A percentile compares a stretch with the other conserved stretches of the same genome.
These are phyloP conservation scores for Galbula dea DNA, from an alignment of 2,113 vertebrate genomes.

Conservation along the genomic window DNA sequence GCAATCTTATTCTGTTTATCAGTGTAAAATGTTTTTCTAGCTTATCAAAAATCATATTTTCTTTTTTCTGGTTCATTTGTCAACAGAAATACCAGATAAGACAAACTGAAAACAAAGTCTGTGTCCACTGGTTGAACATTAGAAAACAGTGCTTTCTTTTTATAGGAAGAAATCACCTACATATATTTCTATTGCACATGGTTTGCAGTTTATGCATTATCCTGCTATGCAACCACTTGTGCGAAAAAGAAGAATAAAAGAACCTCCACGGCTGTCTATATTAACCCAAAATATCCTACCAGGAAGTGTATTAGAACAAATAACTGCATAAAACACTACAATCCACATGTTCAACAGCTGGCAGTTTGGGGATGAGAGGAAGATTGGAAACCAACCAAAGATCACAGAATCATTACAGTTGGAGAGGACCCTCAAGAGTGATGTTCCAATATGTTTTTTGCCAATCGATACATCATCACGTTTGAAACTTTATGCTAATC, in stretches of 20 bases:
- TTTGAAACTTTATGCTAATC: constrained; percentile 13
- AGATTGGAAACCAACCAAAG: background rate
- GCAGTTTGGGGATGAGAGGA: background rate
- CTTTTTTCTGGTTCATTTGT: constrained; percentile 14
- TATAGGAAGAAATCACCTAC: background rate
- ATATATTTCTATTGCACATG: background rate
- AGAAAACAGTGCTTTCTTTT: background rate
- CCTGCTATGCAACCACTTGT: background rate
- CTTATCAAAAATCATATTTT: constrained; percentile 29
- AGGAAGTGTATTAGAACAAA: background rate
- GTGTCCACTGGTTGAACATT: background rate
- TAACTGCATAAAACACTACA: background rate
- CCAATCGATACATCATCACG: background rate
- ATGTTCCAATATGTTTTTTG: background rate
- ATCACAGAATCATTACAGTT: too few relatives aligned
- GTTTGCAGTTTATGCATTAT: background rate
- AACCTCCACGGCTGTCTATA: background rate
- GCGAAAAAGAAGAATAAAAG: background rate
- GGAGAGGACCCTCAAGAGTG: too few relatives aligned
- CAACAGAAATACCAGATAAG: constrained; percentile 6
- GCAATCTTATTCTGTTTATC: constrained; percentile 28
- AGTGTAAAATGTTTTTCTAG: constrained; percentile 10
- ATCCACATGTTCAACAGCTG: background rate
- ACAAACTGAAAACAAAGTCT: background rate
- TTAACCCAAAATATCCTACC: background rate